Conservation (phyloP, 2,113 vertebrate species). For the Oncorhynchus mykiss region DNA sequence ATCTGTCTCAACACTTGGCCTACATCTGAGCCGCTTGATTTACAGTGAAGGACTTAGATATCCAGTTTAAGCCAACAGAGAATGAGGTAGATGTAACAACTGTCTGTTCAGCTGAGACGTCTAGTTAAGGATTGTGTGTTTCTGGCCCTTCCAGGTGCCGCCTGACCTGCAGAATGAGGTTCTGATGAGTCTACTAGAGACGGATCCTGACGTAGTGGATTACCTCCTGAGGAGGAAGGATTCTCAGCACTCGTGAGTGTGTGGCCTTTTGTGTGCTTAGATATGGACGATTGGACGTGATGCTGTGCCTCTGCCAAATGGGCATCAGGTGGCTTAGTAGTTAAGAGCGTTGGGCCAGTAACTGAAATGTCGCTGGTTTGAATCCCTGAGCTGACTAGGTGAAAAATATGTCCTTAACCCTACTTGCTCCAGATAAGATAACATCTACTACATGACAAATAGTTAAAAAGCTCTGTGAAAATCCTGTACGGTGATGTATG, state of each 20-base stretch:
- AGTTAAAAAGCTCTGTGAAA: too few species aligned
- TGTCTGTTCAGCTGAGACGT: neutral
- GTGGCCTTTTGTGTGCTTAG: constrained; percentile 27
- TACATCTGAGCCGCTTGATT: too few species aligned
- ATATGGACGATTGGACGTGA: neutral
- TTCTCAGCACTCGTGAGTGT: constrained; percentile 88
- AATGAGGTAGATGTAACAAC: neutral
- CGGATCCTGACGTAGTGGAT: constrained; percentile 94
- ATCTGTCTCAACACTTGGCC: too few species aligned
- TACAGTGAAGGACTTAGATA: too few species aligned
- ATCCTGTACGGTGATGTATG: too few species aligned
- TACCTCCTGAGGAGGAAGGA: constrained; percentile 92
- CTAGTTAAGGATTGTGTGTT: neutral
- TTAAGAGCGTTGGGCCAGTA: too few species aligned
- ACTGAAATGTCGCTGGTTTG: too few species aligned
- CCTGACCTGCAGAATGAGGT: constrained; percentile 97
- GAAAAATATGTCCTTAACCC: too few species aligned
- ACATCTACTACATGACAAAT: neutral
- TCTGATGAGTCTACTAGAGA: constrained; percentile 89
- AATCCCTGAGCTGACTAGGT: too few species aligned
- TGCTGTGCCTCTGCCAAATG: neutral
- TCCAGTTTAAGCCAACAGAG: neutral
- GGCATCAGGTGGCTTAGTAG: too few species aligned
- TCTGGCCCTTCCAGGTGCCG: constrained; percentile 77
- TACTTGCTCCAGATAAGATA: too few species aligned